Conservation (phyloP, 1,140 invertebrate genomes). For the Meteorus sp. region DNA sequence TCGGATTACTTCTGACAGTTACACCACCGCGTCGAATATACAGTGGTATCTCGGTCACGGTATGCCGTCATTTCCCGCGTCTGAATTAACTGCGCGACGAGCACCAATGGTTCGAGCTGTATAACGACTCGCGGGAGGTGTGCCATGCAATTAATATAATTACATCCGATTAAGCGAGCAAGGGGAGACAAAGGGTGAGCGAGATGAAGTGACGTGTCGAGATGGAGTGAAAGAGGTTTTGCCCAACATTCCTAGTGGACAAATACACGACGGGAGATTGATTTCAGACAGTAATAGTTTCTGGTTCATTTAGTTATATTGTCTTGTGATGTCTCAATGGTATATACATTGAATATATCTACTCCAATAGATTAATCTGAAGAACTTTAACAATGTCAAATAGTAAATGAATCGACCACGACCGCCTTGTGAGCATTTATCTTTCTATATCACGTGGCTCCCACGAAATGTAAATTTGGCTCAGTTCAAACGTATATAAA, state of each 20-base stretch:
- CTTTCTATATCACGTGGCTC: no score
- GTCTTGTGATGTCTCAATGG: neutral
- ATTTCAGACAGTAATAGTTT: slow-evolving; percentile 6
- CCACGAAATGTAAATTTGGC: no score
- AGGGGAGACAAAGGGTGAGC: slow-evolving; percentile 14
- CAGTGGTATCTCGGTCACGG: slow-evolving; percentile 5
- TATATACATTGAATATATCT: neutral
- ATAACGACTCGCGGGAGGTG: slow-evolving; percentile 29
- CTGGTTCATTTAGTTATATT: neutral
- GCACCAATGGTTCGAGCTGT: slow-evolving; percentile 15
- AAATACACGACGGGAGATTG: slow-evolving; percentile 2
- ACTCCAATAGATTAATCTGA: no score
- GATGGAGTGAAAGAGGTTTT: slow-evolving; percentile 9
- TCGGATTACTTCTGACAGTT: slow-evolving; percentile 32
- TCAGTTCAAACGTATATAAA: no score
- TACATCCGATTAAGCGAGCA: slow-evolving; percentile 38
- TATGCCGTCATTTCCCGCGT: no score
- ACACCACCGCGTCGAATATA: slow-evolving; percentile 21
- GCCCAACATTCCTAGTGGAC: slow-evolving; percentile 8
- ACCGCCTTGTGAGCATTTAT: no score
- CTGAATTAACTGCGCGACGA: slow-evolving; percentile 26
- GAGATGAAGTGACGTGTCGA: no score
- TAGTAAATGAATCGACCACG: no score
- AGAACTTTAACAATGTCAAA: no score
- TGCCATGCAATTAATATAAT: slow-evolving; percentile 41